phyloP scores from a whole-genome alignment of 2,113 vertebrate genomes.

The Orthonyx spaldingii region DNA sequence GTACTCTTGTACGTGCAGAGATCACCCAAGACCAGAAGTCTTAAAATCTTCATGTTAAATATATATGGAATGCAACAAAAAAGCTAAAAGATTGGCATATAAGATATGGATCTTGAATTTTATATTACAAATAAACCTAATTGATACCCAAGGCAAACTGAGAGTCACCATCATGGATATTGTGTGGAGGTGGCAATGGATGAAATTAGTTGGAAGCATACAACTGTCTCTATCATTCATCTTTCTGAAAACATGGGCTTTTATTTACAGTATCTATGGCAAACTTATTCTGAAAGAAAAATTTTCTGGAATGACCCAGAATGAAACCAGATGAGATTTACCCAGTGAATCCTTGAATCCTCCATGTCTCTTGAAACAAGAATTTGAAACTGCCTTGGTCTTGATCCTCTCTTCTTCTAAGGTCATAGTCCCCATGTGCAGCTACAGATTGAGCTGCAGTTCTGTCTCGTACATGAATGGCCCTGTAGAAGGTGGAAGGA shows the following conservation, averaged over 20 bases:
- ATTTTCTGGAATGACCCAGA: background rate
- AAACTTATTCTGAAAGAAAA: background rate
- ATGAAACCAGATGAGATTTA: background rate
- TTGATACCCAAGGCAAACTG: background rate
- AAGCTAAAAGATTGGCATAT: background rate
- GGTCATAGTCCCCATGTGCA: background rate
- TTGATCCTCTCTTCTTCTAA: background rate
- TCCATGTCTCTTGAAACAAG: background rate
- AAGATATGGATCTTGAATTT: background rate
- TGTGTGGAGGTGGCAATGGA: background rate
- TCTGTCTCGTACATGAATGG: background rate
- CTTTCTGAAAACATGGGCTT: background rate
- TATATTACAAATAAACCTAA: background rate
- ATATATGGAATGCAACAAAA: background rate
- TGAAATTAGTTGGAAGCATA: background rate
- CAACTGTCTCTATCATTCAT: background rate
- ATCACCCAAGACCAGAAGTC: background rate
- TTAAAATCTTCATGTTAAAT: background rate
- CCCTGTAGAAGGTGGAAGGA: background rate
- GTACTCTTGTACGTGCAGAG: background rate
- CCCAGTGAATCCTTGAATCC: background rate
- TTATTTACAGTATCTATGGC: background rate
- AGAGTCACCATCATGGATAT: background rate
- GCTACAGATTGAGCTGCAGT: background rate
- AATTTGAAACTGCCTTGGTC: background rate